Base-by-base conservation (phyloP, 2,888 invertebrate species). In the Ormia ochracea region DNA sequence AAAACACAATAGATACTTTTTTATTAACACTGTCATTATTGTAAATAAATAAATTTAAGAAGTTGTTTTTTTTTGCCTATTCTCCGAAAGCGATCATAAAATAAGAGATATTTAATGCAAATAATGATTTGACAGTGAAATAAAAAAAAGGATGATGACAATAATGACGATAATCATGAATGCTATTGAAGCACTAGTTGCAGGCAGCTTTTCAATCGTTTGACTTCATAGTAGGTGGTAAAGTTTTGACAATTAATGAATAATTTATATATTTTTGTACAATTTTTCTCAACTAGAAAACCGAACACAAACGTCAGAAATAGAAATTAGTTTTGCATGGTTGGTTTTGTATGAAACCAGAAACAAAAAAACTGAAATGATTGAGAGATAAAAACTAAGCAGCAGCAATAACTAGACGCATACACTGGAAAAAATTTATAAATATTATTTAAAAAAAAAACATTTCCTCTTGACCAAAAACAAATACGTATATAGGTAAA, bases 201-300 rank as follows among this genome's bases (percentile, higher is more conserved):
- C 54, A 17, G 26, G 33, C 54, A 17, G 26, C 48, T 52, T 52
- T 59, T 52, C 43, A 54, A 59, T 36, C 38, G 23, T 50, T 43
- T 38, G 41, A 17, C 33, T 50, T 12, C 19, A 23, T 52, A 56
- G 65, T 79, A 43, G 76, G 70, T 76, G 80, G 23, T 31, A 48
- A 61, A 61, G 38, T 33, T 80, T 80, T 68, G 76, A 76, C 72
- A 76, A 75, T 66, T 70, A 75, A 76, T 80, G 72, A 80, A 80
- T 80, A 76, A 74, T 80, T 80, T 77, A 72, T 59, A 21, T 21
- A 48, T 73, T 63, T 14, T 50, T 48, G 21, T 31, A 14, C 43
- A 48, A 58, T 45, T 38, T 50, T 14, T 33, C 12, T 21, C 48
- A 33, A 28, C 36, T 45, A 31, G 33, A 66, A 38, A 65, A 41